phyloP scores from a whole-genome alignment of 2,888 invertebrate species.

The Patella depressa region DNA sequence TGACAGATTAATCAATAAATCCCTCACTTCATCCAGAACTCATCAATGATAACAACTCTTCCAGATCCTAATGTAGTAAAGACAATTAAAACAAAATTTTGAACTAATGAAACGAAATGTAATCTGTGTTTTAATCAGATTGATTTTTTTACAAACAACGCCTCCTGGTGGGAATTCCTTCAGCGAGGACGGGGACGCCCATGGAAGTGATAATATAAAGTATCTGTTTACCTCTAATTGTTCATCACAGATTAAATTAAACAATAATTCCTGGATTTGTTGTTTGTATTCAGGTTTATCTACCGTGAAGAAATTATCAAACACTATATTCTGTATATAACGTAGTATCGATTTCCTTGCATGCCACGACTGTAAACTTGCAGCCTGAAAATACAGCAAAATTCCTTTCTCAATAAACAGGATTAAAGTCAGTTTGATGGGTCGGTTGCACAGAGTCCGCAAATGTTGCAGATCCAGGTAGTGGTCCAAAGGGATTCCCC shows the following conservation, averaged over 20 bases:
- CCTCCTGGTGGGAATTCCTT: neutral
- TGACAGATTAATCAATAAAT: too few relatives aligned
- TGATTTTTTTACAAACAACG: too few relatives aligned
- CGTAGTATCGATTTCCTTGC: slow-evolving; percentile 72
- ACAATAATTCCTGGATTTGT: slow-evolving; percentile 74
- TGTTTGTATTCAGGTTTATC: slow-evolving; percentile 49
- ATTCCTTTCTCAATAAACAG: neutral
- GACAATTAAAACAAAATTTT: too few relatives aligned
- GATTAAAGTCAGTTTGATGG: neutral
- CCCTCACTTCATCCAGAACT: too few relatives aligned
- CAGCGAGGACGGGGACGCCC: neutral
- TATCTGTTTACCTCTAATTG: slow-evolving; percentile 63
- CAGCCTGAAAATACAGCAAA: slow-evolving; percentile 48
- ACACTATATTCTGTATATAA: slow-evolving; percentile 74
- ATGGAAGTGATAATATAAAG: neutral
- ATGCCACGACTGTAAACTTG: slow-evolving; percentile 72
- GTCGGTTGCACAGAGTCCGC: neutral
- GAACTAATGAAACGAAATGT: too few relatives aligned
- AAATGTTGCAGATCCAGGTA: neutral
- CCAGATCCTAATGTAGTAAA: too few relatives aligned
- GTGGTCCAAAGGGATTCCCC: too few relatives aligned
- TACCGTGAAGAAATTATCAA: slow-evolving; percentile 74
- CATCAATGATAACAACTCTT: too few relatives aligned
- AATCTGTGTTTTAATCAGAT: too few relatives aligned
- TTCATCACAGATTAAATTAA: slow-evolving; percentile 72